Conservation (phyloP, 1,140 invertebrate species). For the Ceratina japonica region DNA sequence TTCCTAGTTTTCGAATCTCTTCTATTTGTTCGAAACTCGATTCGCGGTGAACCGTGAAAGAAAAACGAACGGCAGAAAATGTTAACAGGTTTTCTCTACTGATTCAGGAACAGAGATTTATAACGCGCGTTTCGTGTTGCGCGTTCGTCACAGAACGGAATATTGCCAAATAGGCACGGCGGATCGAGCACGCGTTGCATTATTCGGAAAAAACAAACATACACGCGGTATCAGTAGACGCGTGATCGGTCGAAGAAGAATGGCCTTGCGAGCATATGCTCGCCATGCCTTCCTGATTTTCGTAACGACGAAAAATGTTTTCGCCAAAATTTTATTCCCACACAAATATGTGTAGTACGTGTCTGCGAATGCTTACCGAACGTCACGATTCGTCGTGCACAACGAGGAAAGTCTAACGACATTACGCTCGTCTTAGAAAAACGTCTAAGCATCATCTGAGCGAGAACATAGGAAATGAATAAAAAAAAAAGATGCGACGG, state of each 20-base stretch:
- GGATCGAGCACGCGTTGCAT: not conserved
- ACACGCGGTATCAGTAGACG: not conserved
- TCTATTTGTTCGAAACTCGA: not conserved
- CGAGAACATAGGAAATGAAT: not conserved
- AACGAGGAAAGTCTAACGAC: too few relatives aligned
- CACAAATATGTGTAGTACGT: not conserved
- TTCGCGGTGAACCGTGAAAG: not conserved
- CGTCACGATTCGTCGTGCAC: too few relatives aligned
- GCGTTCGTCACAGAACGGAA: not conserved
- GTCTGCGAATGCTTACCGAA: not conserved
- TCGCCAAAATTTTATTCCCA: too few relatives aligned
- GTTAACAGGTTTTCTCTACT: not conserved
- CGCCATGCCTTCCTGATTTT: not conserved
- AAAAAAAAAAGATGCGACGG: not conserved
- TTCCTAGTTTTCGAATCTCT: not conserved
- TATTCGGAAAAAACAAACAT: not conserved
- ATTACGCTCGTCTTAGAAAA: not conserved
- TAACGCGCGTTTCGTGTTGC: not conserved
- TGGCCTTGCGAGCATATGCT: not conserved
- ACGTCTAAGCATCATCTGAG: not conserved
- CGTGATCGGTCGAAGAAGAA: not conserved
- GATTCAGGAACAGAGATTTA: not conserved
- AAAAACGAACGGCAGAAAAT: not conserved
- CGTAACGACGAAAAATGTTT: too few relatives aligned
- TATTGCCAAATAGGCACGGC: slow-evolving; percentile 2